Conservation (phyloP, 2,113 vertebrate genomes). For the Ptychochromis oligacanthus region DNA sequence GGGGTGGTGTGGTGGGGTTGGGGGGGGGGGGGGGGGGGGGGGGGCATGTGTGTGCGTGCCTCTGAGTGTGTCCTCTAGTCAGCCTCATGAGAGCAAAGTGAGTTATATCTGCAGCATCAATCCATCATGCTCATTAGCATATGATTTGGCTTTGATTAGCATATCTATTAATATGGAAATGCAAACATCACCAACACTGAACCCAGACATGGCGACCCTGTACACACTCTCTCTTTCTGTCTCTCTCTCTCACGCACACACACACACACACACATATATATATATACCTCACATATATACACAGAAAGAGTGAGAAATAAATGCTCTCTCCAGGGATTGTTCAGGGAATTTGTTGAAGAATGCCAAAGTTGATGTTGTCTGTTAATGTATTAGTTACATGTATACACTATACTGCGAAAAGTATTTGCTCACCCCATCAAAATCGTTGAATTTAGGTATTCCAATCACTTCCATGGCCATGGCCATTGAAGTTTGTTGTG, state of each 20-base stretch:
- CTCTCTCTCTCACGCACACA: neutral
- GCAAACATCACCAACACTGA: slow-evolving; percentile 46
- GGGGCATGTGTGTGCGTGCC: neutral
- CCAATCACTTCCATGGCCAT: too few species aligned
- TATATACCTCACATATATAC: neutral
- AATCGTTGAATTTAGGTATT: too few species aligned
- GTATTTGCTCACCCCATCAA: too few species aligned
- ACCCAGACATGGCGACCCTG: slow-evolving; percentile 29
- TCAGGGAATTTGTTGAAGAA: slow-evolving; percentile 28
- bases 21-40: neutral
- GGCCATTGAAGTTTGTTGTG: too few species aligned
- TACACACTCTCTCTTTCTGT: neutral
- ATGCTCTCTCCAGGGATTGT: slow-evolving; percentile 48
- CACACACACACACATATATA: neutral
- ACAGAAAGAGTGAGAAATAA: too few species aligned
- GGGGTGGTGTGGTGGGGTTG: slow-evolving; percentile 1
- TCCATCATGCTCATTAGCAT: slow-evolving; percentile 80
- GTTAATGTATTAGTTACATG: slow-evolving; percentile 6
- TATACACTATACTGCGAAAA: too few species aligned
- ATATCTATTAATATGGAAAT: slow-evolving; percentile 81
- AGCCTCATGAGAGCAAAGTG: slow-evolving; percentile 56
- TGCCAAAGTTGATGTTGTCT: slow-evolving; percentile 25
- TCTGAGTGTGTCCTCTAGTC: slow-evolving; percentile 30
- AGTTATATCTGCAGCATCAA: slow-evolving; percentile 68
- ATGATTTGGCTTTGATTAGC: slow-evolving; percentile 74